Conservation (phyloP, 2,888 invertebrate species). For the Thecophora atra region DNA sequence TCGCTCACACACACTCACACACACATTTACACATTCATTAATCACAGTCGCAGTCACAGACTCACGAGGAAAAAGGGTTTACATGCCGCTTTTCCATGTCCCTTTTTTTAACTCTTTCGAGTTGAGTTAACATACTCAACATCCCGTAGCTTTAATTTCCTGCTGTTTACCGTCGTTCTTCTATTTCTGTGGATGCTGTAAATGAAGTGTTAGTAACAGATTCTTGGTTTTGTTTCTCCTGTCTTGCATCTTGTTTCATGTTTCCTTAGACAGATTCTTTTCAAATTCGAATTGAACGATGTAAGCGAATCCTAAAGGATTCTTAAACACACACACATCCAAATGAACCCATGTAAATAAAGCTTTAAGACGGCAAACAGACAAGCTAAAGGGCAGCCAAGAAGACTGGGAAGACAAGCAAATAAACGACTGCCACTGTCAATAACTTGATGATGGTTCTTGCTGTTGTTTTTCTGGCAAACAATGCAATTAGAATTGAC, state of each 20-base stretch:
- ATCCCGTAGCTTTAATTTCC: no score
- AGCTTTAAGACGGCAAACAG: neutral
- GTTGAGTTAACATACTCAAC: no score
- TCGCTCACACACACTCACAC: neutral
- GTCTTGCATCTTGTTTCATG: no score
- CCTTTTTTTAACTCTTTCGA: no score
- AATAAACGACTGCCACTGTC: neutral
- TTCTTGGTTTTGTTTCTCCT: no score
- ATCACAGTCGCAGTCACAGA: constrained; percentile 7
- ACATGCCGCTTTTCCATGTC: no score
- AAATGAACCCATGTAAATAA: neutral
- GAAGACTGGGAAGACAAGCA: neutral
- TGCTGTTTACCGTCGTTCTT: no score
- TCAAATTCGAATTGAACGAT: no score
- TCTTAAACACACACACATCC: neutral
- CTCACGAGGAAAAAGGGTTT: neutral
- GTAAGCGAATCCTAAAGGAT: no score
- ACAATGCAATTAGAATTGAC: constrained; percentile 13
- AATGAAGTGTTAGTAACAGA: no score
- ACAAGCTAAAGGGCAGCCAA: neutral
- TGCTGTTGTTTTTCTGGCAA: constrained; percentile 4
- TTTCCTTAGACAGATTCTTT: no score
- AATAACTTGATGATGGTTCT: neutral
- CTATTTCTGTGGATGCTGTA: no score
- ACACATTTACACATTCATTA: neutral